phyloP scores from a whole-genome alignment of 2,113 vertebrate species.

The Bathybates hornii region DNA sequence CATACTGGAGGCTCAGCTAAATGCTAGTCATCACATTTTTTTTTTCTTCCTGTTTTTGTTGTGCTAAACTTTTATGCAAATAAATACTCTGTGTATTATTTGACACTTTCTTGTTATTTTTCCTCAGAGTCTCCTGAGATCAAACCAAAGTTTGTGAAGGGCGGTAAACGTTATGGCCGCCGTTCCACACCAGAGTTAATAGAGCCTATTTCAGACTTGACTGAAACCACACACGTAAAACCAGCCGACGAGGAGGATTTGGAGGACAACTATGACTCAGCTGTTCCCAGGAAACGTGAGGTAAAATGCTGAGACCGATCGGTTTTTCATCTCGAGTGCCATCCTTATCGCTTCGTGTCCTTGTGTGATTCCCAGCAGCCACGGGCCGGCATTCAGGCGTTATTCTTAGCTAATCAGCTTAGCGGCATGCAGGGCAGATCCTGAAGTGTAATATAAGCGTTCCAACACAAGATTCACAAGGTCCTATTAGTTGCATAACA shows the following conservation, averaged over 20 bases:
- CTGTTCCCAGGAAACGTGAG: conserved; percentile 73
- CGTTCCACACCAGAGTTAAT: conserved; percentile 83
- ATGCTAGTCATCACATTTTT: not conserved
- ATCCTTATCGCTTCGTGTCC: conserved; percentile 27
- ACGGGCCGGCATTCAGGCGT: not conserved
- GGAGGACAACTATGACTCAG: conserved; percentile 55
- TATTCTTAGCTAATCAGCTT: conserved; percentile 71
- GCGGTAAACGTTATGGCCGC: conserved; percentile 88
- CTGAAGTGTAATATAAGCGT: not conserved
- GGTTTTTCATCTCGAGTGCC: not conserved
- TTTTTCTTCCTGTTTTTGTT: not conserved
- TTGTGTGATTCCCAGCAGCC: not conserved
- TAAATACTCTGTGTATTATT: not conserved
- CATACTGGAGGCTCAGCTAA: not conserved
- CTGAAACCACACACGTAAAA: conserved; percentile 63
- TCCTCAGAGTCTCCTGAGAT: conserved; percentile 78
- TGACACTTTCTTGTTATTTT: not conserved
- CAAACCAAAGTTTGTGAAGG: conserved; percentile 90
- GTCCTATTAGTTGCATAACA: conserved; percentile 11
- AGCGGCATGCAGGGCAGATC: conserved; percentile 19
- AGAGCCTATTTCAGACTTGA: conserved; percentile 67
- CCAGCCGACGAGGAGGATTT: conserved; percentile 33
- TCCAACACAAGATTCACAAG: not conserved
- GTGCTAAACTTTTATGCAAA: not conserved
- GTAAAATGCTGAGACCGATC: conserved; percentile 55